Evolutionary conservation across 37 sponge, comb jelly and placozoan species (phyloP).

Genomic region (Haliclona indistincta): DNA sequence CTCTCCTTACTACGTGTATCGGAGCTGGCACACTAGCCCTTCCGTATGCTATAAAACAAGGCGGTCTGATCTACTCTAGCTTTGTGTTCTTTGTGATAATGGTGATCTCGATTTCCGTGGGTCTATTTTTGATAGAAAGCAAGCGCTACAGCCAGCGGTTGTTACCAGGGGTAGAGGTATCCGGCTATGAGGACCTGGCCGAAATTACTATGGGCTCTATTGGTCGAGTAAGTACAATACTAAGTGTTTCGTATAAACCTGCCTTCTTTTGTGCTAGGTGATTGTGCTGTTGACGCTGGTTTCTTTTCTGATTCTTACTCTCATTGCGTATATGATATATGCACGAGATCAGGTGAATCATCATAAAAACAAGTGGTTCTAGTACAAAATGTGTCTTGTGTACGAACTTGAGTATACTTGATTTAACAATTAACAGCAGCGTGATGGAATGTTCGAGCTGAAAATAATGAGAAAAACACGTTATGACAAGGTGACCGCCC

Average conservation of each 20-base stretch:
- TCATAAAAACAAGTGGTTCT: background rate
- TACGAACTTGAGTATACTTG: too few species aligned
- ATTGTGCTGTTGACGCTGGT: constrained; percentile 16
- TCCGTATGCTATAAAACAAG: constrained; percentile 72
- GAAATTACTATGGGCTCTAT: constrained; percentile 47
- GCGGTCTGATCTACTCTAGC: constrained; percentile 57
- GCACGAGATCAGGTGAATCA: constrained; percentile 73
- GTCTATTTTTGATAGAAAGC: constrained; percentile 28
- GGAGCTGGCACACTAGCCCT: constrained; percentile 84
- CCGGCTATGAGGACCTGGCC: constrained; percentile 59
- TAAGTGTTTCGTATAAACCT: background rate
- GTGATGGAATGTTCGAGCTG: too few species aligned
- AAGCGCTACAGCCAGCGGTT: constrained; percentile 42
- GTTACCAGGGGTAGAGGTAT: constrained; percentile 22
- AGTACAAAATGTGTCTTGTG: too few species aligned
- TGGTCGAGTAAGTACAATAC: constrained; percentile 39
- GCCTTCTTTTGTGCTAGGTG: background rate
- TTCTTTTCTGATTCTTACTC: constrained; percentile 51
- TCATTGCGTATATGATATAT: constrained; percentile 88
- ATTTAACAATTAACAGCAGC: too few species aligned
- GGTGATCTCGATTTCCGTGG: constrained; percentile 42
- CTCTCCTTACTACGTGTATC: constrained; percentile 66
- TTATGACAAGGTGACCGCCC: too few species aligned
- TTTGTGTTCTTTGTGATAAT: constrained; percentile 63
- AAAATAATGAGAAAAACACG: too few species aligned